Percentiles rank a stretch among this genome's conserved stretches.
These are phyloP conservation scores for Poeciliopsis occidentalis DNA, from an alignment of 2,113 vertebrate genomes.

Conservation along the genomic window DNA sequence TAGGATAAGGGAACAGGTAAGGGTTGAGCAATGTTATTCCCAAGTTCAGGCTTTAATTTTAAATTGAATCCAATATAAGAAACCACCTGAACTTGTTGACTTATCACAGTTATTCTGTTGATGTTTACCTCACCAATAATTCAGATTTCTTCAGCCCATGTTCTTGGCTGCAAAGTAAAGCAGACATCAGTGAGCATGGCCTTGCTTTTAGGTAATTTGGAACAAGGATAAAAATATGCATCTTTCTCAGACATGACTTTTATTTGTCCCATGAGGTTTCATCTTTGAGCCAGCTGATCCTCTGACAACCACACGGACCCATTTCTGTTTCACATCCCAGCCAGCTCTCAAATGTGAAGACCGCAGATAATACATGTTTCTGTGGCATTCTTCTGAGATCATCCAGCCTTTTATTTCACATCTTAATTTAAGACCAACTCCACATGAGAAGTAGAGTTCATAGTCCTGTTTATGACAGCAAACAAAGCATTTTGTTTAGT, in stretches of 20 bases:
- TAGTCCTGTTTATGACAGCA: background rate
- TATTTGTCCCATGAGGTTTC: slow-evolving; percentile 27
- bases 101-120: background rate
- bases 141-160: background rate
- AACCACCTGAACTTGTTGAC: too few relatives aligned
- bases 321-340: slow-evolving; percentile 19
- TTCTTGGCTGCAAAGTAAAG: background rate
- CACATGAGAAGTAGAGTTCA: background rate
- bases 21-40: background rate
- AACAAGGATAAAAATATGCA: slow-evolving; percentile 18
- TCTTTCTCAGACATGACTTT: slow-evolving; percentile 18
- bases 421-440: background rate
- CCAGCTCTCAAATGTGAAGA: background rate
- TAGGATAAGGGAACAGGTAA: too few relatives aligned
- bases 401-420: background rate
- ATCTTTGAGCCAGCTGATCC: slow-evolving; percentile 20
- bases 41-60: too few relatives aligned
- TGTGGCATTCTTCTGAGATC: background rate
- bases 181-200: background rate
- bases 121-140: background rate
- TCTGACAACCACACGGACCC: slow-evolving; percentile 33
- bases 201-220: slow-evolving; percentile 5
- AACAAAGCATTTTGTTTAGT: background rate
- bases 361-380: background rate
- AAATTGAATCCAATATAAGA: too few relatives aligned